These are phyloP conservation scores for Sinopyrophorus schimmeli DNA, from an alignment of 2,888 invertebrate species.

Conservation along the genomic window DNA sequence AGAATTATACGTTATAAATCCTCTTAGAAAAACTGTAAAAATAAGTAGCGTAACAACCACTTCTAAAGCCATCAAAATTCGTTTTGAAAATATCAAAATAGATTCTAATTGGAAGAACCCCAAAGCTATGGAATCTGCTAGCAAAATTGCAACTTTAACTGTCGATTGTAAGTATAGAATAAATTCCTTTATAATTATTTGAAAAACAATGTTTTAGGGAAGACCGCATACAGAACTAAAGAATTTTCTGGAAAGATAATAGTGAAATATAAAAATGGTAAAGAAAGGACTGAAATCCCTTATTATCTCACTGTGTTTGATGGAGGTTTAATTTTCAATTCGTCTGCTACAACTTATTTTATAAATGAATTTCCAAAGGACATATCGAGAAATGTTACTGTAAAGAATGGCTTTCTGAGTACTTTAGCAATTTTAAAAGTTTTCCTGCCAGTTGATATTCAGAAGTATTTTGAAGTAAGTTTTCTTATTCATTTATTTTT, in stretches of 20 bases:
- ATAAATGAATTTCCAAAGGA: conserved; percentile 48
- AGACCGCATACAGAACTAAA: conserved; percentile 58
- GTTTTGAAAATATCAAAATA: conserved; percentile 67
- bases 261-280: conserved; percentile 58
- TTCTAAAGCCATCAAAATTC: conserved; percentile 68
- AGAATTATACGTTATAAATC: conserved; percentile 68
- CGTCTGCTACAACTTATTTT: conserved; percentile 59
- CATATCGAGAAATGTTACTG: conserved; percentile 57
- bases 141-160: conserved; percentile 68
- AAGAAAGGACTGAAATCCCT: conserved; percentile 62
- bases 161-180: conserved; percentile 73
- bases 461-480: conserved; percentile 64
- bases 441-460: conserved; percentile 64
- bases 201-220: too few relatives aligned
- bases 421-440: conserved; percentile 75
- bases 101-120: conserved; percentile 66
- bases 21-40: conserved; percentile 67
- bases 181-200: too few relatives aligned
- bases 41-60: conserved; percentile 65
- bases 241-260: conserved; percentile 62
- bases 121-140: conserved; percentile 43
- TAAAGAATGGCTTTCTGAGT: conserved; percentile 74
- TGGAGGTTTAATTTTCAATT: conserved; percentile 63
- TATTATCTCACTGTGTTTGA: conserved; percentile 65
- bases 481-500: conserved; percentile 3